phyloP scores from a whole-genome alignment of 2,113 vertebrate species.

The Psophia crepitans region DNA sequence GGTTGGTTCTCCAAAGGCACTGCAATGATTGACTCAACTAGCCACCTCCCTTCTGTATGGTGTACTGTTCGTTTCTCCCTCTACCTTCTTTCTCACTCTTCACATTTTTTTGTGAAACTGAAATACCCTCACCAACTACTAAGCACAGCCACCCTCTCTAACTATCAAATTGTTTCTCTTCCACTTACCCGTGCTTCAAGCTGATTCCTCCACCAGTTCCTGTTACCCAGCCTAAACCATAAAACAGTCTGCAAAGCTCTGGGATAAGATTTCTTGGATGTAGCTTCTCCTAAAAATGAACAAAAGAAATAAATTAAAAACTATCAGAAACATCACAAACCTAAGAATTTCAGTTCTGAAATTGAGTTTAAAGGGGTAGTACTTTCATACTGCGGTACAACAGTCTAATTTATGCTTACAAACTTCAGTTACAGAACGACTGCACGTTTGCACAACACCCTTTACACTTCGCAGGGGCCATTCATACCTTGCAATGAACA shows the following conservation, averaged over 20 bases:
- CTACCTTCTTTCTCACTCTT: background rate
- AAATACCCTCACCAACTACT: background rate
- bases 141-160: background rate
- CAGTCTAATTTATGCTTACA: background rate
- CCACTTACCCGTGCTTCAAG: conserved; percentile 84
- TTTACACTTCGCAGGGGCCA: background rate
- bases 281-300: conserved; percentile 79
- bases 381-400: background rate
- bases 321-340: background rate
- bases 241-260: conserved; percentile 91
- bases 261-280: conserved; percentile 91
- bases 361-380: background rate
- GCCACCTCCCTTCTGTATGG: background rate
- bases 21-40: background rate
- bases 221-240: conserved; percentile 94
- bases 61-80: background rate
- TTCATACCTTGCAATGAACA: background rate
- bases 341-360: background rate
- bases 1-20: background rate
- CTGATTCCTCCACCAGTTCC: conserved; percentile 96
- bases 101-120: background rate
- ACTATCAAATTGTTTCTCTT: background rate
- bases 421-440: background rate
- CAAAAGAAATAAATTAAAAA: background rate
- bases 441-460: background rate